Conservation (phyloP, 2,113 vertebrate genomes). For the Sorex fumeus region DNA sequence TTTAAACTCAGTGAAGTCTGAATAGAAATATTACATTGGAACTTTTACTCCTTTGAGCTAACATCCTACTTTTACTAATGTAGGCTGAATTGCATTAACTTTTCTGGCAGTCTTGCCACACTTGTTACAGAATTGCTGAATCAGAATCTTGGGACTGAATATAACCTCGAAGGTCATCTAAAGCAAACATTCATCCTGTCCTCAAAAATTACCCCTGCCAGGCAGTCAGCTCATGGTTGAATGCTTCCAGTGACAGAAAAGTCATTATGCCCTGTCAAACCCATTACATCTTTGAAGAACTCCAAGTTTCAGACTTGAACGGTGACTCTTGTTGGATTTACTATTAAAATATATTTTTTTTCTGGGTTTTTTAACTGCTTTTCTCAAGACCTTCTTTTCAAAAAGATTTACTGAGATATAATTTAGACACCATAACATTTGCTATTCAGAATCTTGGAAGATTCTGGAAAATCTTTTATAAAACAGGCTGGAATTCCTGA, state of each 20-base stretch:
- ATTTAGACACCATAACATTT: background rate
- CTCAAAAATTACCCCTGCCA: constrained; percentile 2
- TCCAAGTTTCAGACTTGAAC: constrained; percentile 46
- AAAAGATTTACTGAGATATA: constrained; percentile 8
- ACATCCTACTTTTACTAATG: background rate
- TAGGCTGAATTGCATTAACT: background rate
- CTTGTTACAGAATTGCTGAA: constrained; percentile 18
- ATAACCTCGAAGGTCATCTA: constrained; percentile 10
- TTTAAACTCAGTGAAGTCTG: background rate
- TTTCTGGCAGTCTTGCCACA: constrained; percentile 29
- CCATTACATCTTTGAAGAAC: constrained; percentile 22
- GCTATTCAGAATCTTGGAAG: background rate
- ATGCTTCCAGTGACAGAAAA: constrained; percentile 58
- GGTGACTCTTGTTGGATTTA: background rate
- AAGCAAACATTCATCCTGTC: background rate
- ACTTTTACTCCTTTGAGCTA: background rate
- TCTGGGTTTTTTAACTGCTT: background rate
- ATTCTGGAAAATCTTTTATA: too few species aligned
- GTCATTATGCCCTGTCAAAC: background rate
- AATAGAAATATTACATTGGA: background rate
- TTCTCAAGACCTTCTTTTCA: constrained; percentile 31
- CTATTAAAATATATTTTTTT: constrained; percentile 22
- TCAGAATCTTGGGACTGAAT: constrained; percentile 42
- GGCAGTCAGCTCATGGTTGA: background rate
- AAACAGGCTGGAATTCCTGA: too few species aligned